These are phyloP conservation scores for Baccha elongata DNA, from an alignment of 2,888 invertebrate species.

Conservation along the genomic window DNA sequence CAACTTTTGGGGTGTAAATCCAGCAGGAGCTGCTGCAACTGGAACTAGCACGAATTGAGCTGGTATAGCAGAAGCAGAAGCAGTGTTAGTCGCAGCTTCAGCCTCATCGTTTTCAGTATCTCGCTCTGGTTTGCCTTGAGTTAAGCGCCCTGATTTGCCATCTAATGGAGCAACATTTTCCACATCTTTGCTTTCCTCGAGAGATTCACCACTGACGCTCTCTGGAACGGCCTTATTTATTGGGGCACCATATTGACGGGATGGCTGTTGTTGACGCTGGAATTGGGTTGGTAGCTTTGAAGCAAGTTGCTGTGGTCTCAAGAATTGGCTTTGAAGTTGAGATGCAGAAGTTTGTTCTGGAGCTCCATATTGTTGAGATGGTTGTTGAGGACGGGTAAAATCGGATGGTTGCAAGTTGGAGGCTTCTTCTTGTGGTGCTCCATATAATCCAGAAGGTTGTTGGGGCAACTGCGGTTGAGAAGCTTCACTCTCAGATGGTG, in stretches of 20 bases:
- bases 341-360: constrained; percentile 36
- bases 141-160: constrained; percentile 44
- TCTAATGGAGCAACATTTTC: constrained; percentile 50
- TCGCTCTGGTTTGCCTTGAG: constrained; percentile 41
- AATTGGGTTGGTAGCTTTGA: constrained; percentile 49
- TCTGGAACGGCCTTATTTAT: constrained; percentile 27
- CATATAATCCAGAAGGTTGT: constrained; percentile 55
- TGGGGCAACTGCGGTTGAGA: constrained; percentile 29
- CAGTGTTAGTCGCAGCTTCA: constrained; percentile 25
- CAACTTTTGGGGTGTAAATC: constrained; percentile 55
- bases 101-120: constrained; percentile 64
- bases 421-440: constrained; percentile 34
- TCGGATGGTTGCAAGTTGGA: constrained; percentile 18
- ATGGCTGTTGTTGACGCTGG: constrained; percentile 43
- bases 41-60: constrained; percentile 48
- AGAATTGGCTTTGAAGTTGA: constrained; percentile 37
- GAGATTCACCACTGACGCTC: constrained; percentile 45
- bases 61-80: constrained; percentile 25
- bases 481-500: constrained; percentile 46
- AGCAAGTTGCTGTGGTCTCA: constrained; percentile 33
- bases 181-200: constrained; percentile 61
- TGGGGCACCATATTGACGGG: constrained; percentile 59
- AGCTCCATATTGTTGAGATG: constrained; percentile 30
- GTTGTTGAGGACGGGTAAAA: constrained; percentile 22
- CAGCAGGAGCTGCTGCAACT: constrained; percentile 35